Base-by-base conservation (phyloP, 1,140 invertebrate species). In the Kradibia gibbosae region DNA sequence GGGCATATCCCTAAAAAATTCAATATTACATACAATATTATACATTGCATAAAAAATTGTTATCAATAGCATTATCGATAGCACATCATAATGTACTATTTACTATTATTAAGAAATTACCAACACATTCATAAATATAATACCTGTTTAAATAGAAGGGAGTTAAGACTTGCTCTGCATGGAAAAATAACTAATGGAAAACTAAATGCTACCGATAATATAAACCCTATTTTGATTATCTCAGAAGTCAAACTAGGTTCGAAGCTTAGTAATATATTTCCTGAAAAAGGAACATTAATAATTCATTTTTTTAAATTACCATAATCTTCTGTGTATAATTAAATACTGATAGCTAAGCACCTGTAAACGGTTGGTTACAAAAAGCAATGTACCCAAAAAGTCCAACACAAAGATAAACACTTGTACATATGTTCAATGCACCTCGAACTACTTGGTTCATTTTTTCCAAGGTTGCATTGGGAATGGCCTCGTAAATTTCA, bases 171-270 rank as follows among this genome's bases (percentile, higher is more conserved):
- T 10, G 96, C 96, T 82, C 98, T 92, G 89, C 98, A 99, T 15
- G 98, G 98, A 92, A 99, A 99, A 88, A 99, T 97, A 77, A 99
- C 97, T 75, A 99, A 92, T 17, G 98, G 98, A 92, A 99, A 99
- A 89, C 97, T 98, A 86, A 99, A 96, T 28, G 97, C 97, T 55
- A 99, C 94, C 0, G 98, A 99, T 67, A 99, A 92, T 1, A 99
- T 95, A 93, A 99, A 99, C 42, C 97, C 97, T 83, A 99, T 92
- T 92, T 98, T 98, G 83, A 98, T 97, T 42, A 96, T 92, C 90
- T 98, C 95, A 83, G 96, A 97, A 42, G 95, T 93, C 82, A 96
- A 90, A 25, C 96, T 96, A 10, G 95, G 93, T 50, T 94, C 93
- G 86, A 99, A 95, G 88, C 95, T 96, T 85, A 98, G 93, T 70